A percentile compares a stretch with the other conserved stretches of the same genome.
Conservation (phyloP, 2,113 vertebrate species). For the Accipiter virgatus region DNA sequence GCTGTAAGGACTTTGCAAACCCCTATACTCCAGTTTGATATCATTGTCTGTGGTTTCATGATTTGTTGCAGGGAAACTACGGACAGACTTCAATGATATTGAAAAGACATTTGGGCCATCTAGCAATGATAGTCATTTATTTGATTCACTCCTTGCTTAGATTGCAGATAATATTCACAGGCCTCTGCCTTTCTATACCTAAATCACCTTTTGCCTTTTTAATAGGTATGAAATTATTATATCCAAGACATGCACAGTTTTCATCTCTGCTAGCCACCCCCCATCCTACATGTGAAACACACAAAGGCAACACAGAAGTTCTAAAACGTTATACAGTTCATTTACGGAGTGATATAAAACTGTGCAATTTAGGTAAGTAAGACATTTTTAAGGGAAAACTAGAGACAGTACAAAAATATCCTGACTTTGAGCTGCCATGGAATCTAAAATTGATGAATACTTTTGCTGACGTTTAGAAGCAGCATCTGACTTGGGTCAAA, state of each 20-base stretch:
- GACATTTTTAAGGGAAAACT: neutral
- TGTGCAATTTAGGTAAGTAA: neutral
- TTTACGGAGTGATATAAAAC: neutral
- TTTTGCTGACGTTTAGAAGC: neutral
- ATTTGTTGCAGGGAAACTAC: neutral
- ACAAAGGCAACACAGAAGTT: neutral
- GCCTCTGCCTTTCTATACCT: neutral
- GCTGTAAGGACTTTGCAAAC: neutral
- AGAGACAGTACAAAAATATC: neutral
- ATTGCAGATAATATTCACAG: neutral
- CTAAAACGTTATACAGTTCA: neutral
- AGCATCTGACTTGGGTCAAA: neutral
- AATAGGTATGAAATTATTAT: neutral
- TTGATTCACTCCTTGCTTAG: neutral
- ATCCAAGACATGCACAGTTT: neutral
- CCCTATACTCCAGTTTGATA: neutral
- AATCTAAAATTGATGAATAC: neutral
- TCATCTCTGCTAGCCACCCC: neutral
- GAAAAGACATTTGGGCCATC: neutral
- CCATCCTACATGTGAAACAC: neutral
- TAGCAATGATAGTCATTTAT: neutral
- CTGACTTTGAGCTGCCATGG: fast-evolving
- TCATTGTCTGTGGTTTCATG: neutral
- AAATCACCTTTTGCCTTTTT: neutral
- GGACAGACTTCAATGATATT: neutral